These are phyloP conservation scores for Orchestes rusci DNA, from an alignment of 2,888 invertebrate species.

Conservation along the genomic window DNA sequence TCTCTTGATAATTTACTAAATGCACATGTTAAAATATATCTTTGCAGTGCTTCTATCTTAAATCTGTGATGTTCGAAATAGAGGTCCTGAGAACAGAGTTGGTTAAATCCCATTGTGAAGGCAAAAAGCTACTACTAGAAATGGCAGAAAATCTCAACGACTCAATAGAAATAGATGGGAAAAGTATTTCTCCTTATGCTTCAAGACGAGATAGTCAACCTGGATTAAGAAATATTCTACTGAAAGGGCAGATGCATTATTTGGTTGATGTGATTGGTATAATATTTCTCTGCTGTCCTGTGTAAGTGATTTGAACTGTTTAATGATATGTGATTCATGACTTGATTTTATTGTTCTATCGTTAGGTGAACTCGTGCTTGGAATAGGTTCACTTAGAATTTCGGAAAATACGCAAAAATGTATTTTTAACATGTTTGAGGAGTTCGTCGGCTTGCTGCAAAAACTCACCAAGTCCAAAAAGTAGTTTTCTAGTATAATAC, in stretches of 20 bases:
- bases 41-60: conserved; percentile 64
- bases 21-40: conserved; percentile 7
- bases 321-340: background rate
- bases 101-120: conserved; percentile 22
- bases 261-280: conserved; percentile 73
- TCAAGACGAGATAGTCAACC: conserved; percentile 44
- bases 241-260: conserved; percentile 82
- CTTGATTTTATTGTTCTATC: too few relatives aligned
- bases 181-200: conserved; percentile 39
- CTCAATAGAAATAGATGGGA: conserved; percentile 36
- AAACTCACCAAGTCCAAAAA: too few relatives aligned
- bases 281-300: conserved; percentile 80
- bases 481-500: too few relatives aligned
- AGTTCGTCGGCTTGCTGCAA: too few relatives aligned
- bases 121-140: conserved; percentile 6
- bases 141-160: conserved; percentile 23
- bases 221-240: conserved; percentile 61
- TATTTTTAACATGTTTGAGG: too few relatives aligned
- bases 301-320: conserved; percentile 53
- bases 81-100: conserved; percentile 56
- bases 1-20: background rate
- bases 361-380: too few relatives aligned
- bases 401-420: too few relatives aligned
- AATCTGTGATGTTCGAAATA: conserved; percentile 78
- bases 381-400: too few relatives aligned